These are phyloP conservation scores for Leptinotarsa juncta DNA, from an alignment of 2,888 invertebrate species.

Conservation along the genomic window DNA sequence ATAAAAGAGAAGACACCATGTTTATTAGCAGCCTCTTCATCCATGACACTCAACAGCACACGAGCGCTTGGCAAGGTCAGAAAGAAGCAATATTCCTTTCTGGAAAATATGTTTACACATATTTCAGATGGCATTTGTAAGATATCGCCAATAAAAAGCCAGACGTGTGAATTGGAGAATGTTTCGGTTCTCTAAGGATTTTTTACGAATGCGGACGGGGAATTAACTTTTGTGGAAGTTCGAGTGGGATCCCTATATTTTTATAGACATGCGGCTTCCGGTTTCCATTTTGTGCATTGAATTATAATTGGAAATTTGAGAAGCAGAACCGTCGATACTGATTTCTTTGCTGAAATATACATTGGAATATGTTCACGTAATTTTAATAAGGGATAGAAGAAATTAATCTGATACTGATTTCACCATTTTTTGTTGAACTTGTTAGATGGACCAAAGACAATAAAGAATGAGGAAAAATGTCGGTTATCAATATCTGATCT, in stretches of 20 bases:
- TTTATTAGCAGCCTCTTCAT: too few relatives aligned
- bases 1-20: too few relatives aligned
- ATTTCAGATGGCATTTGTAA: not conserved
- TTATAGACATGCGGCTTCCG: not conserved
- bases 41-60: too few relatives aligned
- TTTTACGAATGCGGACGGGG: not conserved
- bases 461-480: too few relatives aligned
- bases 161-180: not conserved
- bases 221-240: not conserved
- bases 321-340: not conserved
- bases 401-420: too few relatives aligned
- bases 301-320: not conserved
- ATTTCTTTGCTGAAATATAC: too few relatives aligned
- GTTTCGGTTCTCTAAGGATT: not conserved
- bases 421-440: too few relatives aligned
- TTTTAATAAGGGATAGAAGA: too few relatives aligned
- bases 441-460: too few relatives aligned
- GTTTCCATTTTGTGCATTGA: not conserved
- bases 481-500: too few relatives aligned
- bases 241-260: not conserved
- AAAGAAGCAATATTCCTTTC: not conserved
- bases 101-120: not conserved
- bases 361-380: too few relatives aligned
- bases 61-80: too few relatives aligned
- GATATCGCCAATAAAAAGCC: constrained; percentile 2